Conservation (phyloP, 1,140 invertebrate genomes). For the Papilio aristodemus region DNA sequence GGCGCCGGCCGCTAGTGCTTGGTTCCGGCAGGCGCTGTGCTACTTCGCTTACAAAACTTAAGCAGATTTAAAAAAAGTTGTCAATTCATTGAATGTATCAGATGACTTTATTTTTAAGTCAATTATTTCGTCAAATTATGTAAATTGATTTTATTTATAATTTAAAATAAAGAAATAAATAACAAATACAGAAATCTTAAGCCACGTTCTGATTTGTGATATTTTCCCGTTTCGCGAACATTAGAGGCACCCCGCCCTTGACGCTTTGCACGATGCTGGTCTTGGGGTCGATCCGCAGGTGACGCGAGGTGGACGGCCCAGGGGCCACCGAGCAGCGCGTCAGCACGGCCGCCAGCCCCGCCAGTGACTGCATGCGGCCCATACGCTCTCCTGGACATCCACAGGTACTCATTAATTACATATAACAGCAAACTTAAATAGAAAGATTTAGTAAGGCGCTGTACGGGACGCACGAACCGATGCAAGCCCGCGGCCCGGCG, state of each 20-base stretch:
- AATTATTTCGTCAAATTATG: too few relatives aligned
- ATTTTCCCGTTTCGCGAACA: conserved; percentile 29
- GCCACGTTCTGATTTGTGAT: background rate
- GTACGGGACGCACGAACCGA: conserved; percentile 63
- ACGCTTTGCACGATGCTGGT: conserved; percentile 45
- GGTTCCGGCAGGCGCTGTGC: too few relatives aligned
- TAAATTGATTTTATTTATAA: too few relatives aligned
- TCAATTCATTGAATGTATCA: too few relatives aligned
- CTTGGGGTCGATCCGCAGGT: conserved; percentile 37
- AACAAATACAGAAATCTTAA: too few relatives aligned
- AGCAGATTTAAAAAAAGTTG: too few relatives aligned
- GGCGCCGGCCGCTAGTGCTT: too few relatives aligned
- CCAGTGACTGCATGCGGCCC: conserved; percentile 53
- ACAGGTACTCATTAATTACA: background rate
- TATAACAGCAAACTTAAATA: background rate
- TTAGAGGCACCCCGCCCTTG: conserved; percentile 44
- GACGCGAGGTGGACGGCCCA: conserved; percentile 37
- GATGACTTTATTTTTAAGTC: too few relatives aligned
- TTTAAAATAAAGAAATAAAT: too few relatives aligned
- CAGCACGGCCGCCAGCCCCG: conserved; percentile 47
- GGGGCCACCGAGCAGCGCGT: conserved; percentile 43
- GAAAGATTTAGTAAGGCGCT: too few relatives aligned
- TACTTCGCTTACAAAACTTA: too few relatives aligned
- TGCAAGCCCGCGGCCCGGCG: conserved; percentile 54
- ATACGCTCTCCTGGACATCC: conserved; percentile 37